Base-by-base conservation (phyloP, 2,797 vertebrate species). In the Sorex maritimensis region DNA sequence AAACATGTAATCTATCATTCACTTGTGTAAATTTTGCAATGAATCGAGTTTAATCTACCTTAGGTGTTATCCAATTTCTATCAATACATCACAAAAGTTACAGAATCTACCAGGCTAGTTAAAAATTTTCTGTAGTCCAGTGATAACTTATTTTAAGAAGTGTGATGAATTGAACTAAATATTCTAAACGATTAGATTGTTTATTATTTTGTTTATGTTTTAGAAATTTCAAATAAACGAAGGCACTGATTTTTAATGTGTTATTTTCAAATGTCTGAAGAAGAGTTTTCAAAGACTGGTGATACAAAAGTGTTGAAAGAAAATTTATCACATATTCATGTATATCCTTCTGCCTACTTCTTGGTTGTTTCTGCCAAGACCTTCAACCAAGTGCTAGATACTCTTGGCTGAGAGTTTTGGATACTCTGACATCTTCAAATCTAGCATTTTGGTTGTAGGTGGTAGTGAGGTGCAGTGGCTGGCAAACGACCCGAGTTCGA, bases 151-250 rank as follows among this genome's bases (percentile, higher is more conserved):
- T 38, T 74, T 80, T 89, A 81, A 65, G 71, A 74, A 80, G 3
- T 72, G 1, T 4, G 58, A 2, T 61, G 58, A 61, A 82, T 41
- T 89, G 68, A 83, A 73, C 41, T 61, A 73, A 41, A 86, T 86
- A 58, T 65, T 88, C 26, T 71, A 77, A 94, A 26, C 4, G 38
- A 26, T 4, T 88, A 55, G 1, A 6, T 49, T 23, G 86, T 82
- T 75, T 87, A 78, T 89, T 79, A 38, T 28, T 13, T 26, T 69
- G 58, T 63, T 11, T 61, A 2, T 73, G 69, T 87, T 84, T 77
- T 72, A 78, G 17, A 85, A 65, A 79, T 87, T 93, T 79, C 19
- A 94, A 68, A 93, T 65, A 87, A 2, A 2, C 30, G 52, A 84
- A 93, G 21, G 23, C 9, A 19, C 30, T 74, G 26, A 15, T 55